Conservation (phyloP, 2,113 vertebrate genomes). For the Neopipo cinnamomea region DNA sequence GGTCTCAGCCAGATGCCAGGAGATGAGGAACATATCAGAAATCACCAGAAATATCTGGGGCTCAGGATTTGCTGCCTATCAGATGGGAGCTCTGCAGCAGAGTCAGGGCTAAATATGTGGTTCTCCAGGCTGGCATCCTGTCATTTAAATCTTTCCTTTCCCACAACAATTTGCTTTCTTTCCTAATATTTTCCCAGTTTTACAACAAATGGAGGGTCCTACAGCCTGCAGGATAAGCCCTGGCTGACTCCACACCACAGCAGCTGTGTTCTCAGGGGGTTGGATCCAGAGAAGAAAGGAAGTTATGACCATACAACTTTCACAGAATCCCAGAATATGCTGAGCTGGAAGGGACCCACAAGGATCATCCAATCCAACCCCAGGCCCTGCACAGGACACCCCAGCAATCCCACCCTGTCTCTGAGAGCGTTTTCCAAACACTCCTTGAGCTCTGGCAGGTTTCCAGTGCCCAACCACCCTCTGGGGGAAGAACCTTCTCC, state of each 20-base stretch:
- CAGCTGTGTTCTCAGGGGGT: neutral
- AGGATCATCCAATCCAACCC: neutral
- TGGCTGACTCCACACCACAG: neutral
- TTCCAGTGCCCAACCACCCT: neutral
- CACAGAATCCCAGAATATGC: neutral
- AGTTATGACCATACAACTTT: fast-evolving
- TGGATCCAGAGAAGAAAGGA: neutral
- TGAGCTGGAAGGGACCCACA: neutral
- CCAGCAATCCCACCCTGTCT: neutral
- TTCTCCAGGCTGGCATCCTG: neutral
- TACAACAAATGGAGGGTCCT: neutral
- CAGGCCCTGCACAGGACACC: neutral
- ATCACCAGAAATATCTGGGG: neutral
- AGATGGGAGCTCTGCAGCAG: neutral
- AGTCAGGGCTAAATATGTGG: neutral
- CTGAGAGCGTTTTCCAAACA: neutral
- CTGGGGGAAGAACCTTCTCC: neutral
- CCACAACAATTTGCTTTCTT: neutral
- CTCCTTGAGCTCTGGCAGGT: neutral
- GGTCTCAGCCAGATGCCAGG: neutral
- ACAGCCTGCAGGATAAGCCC: neutral
- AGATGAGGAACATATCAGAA: neutral
- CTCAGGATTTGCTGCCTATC: neutral
- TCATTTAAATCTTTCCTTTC: neutral
- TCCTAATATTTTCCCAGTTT: neutral